Conservation (phyloP, 2,888 invertebrate species). For the Synergus japonicus region DNA sequence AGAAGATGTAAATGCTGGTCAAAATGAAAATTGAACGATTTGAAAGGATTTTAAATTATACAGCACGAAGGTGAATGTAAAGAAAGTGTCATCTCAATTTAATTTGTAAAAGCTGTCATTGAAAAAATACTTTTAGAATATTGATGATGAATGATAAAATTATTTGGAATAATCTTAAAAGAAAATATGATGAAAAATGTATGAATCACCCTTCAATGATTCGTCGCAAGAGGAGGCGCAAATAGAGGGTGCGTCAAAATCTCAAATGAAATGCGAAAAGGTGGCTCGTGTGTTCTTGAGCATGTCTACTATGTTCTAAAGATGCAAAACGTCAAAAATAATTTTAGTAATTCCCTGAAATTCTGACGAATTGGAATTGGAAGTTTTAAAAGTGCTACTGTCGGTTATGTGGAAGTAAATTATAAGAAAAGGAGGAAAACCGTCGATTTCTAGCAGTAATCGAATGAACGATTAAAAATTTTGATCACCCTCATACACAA, state of each 20-base stretch:
- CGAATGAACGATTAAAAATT: constrained; percentile 13
- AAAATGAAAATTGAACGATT: not conserved
- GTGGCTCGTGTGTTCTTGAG: not conserved
- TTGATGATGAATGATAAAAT: not conserved
- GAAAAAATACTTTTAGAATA: not conserved
- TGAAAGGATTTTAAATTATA: not conserved
- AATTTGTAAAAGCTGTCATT: not conserved
- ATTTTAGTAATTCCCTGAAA: constrained; percentile 21
- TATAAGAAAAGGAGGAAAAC: constrained; percentile 34
- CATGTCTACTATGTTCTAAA: constrained; percentile 47
- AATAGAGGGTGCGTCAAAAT: not conserved
- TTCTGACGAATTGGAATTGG: constrained; percentile 42
- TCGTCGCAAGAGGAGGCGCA: not conserved
- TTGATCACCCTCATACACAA: constrained; percentile 50
- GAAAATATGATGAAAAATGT: not conserved
- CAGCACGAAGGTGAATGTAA: not conserved
- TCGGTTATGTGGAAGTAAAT: constrained; percentile 57
- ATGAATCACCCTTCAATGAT: not conserved
- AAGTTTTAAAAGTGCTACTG: constrained; percentile 1
- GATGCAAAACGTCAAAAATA: constrained; percentile 46
- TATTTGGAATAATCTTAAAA: not conserved
- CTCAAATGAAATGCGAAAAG: not conserved
- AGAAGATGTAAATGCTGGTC: not conserved
- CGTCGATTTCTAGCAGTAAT: constrained; percentile 44
- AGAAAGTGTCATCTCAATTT: not conserved